Conservation (phyloP, 1,140 invertebrate species). For the Drosophila nasuta region DNA sequence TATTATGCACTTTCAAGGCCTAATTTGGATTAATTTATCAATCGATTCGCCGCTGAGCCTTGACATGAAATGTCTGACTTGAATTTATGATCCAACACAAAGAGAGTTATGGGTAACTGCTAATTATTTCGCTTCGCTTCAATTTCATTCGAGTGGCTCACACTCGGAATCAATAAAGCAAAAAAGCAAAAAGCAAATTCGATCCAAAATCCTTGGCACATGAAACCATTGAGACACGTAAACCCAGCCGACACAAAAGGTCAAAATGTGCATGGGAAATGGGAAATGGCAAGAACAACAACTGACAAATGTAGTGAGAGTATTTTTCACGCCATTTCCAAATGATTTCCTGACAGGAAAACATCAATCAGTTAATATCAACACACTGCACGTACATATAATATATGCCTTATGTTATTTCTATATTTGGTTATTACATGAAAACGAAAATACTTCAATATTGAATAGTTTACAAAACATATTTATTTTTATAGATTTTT, state of each 20-base stretch:
- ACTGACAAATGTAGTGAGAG: constrained; percentile 56
- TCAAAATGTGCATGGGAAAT: constrained; percentile 26
- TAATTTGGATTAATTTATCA: constrained; percentile 80
- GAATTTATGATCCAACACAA: constrained; percentile 67
- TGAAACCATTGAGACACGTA: constrained; percentile 61
- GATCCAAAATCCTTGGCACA: constrained; percentile 57
- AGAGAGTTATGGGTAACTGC: constrained; percentile 17
- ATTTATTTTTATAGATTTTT: neutral
- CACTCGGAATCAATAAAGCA: constrained; percentile 62
- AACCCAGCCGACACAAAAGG: constrained; percentile 43
- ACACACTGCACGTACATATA: neutral
- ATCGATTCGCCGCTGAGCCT: constrained; percentile 71
- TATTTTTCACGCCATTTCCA: constrained; percentile 77
- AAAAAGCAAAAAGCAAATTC: constrained; percentile 3
- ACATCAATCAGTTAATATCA: constrained; percentile 68
- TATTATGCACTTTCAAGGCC: constrained; percentile 76
- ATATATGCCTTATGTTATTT: neutral
- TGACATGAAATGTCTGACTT: constrained; percentile 70
- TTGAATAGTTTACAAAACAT: neutral
- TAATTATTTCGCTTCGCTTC: constrained; percentile 63
- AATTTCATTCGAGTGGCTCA: constrained; percentile 30
- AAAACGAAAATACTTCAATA: neutral
- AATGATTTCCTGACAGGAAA: constrained; percentile 73
- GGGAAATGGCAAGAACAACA: constrained; percentile 14
- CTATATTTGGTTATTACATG: neutral